Evolutionary conservation across 2,888 invertebrate genomes (phyloP).

Genomic region (Bellardia bayeri): DNA sequence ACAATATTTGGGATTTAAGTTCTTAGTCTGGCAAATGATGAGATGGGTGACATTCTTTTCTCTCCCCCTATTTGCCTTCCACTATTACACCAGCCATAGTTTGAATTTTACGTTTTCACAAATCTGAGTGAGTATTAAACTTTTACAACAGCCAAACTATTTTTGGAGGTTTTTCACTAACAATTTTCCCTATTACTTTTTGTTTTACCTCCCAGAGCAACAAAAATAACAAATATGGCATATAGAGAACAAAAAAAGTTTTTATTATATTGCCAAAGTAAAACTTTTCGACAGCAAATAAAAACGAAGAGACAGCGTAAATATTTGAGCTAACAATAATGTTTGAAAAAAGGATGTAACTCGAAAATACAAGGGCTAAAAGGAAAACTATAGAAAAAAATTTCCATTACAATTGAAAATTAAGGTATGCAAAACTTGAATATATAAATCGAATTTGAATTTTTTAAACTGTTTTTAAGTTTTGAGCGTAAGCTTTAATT

Average conservation of each 20-base stretch:
- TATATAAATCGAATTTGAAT: too few species aligned
- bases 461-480: too few species aligned
- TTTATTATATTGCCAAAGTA: constrained; percentile 49
- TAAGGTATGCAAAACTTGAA: too few species aligned
- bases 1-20: constrained; percentile 30
- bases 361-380: neutral
- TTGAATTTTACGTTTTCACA: constrained; percentile 47
- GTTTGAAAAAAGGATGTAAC: neutral
- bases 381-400: neutral
- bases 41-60: neutral
- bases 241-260: constrained; percentile 22
- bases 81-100: neutral
- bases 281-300: constrained; percentile 63
- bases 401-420: too few species aligned
- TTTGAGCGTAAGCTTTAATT: too few species aligned
- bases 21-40: neutral
- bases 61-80: neutral
- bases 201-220: constrained; percentile 25
- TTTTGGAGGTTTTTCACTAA: constrained; percentile 52
- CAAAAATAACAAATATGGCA: constrained; percentile 51
- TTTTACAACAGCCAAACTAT: constrained; percentile 57
- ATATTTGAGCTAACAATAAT: neutral
- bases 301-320: constrained; percentile 35
- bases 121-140: constrained; percentile 51
- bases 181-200: constrained; percentile 3